Percentiles rank a stretch among this genome's conserved stretches.
phyloP scores from a whole-genome alignment of 2,797 vertebrate species.

The Vultur gryphus region DNA sequence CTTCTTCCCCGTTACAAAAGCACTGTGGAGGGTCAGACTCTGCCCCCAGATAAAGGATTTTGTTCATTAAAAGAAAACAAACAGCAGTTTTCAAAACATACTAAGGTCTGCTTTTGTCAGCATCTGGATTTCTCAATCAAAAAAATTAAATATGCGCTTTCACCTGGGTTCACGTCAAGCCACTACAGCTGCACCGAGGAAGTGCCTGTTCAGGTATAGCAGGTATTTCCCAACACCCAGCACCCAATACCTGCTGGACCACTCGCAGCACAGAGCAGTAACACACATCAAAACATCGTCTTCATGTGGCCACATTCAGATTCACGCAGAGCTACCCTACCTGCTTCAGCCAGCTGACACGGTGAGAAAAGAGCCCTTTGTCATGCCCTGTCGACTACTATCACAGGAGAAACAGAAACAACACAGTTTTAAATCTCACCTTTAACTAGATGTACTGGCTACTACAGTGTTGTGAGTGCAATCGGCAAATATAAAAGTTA shows the following conservation, averaged over 20 bases:
- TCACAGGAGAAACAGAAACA: not conserved
- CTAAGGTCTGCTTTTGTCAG: not conserved
- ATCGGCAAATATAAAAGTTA: accelerated
- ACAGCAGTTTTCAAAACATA: not conserved
- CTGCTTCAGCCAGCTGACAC: not conserved
- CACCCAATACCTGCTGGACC: slow-evolving; percentile 5
- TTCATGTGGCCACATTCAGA: not conserved
- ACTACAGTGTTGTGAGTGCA: accelerated
- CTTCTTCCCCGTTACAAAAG: accelerated
- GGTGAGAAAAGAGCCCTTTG: not conserved
- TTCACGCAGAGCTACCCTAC: not conserved
- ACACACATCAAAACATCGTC: not conserved
- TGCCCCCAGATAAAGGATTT: not conserved
- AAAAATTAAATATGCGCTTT: accelerated
- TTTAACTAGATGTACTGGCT: not conserved
- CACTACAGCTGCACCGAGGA: not conserved
- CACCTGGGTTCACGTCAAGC: not conserved
- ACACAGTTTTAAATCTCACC: not conserved
- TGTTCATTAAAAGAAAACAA: not conserved
- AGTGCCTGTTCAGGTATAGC: slow-evolving; percentile 39
- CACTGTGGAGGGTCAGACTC: not conserved
- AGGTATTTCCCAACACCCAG: slow-evolving; percentile 40
- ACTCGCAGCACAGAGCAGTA: not conserved
- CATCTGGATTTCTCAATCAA: not conserved
- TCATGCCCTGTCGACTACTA: not conserved